Conservation (phyloP, 92 coral and sea anemone species). For the Blastomussa wellsi region DNA sequence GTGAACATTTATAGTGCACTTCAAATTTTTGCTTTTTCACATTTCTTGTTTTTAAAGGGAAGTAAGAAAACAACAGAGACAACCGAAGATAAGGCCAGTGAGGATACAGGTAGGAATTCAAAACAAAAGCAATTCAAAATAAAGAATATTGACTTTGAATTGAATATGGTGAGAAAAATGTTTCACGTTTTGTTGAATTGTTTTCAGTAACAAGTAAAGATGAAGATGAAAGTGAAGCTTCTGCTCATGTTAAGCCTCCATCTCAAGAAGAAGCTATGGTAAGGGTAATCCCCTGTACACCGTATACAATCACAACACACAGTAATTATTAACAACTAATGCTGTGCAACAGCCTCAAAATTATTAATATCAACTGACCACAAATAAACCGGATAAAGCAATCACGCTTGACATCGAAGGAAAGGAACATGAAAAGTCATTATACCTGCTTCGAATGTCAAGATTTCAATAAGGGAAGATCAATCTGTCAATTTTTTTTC, state of each 20-base stretch:
- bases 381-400: too few species aligned
- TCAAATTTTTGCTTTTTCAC: not conserved
- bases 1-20: not conserved
- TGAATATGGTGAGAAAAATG: not conserved
- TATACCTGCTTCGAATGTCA: too few species aligned
- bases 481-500: too few species aligned
- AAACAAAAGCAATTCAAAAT: too few species aligned
- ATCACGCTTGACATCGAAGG: too few species aligned
- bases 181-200: not conserved
- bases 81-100: not conserved
- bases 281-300: not conserved
- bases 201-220: conserved; percentile 23
- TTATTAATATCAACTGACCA: too few species aligned
- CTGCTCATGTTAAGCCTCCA: not conserved
- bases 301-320: too few species aligned
- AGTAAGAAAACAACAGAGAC: not conserved
- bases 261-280: conserved; percentile 17
- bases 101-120: conserved; percentile 2
- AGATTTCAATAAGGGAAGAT: too few species aligned
- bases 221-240: not conserved
- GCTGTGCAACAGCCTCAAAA: too few species aligned
- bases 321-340: too few species aligned
- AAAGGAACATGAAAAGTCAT: too few species aligned
- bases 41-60: not conserved
- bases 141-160: too few species aligned